These are phyloP conservation scores for Hystrix cristata DNA, from an alignment of 2,113 vertebrate genomes.

Conservation along the genomic window DNA sequence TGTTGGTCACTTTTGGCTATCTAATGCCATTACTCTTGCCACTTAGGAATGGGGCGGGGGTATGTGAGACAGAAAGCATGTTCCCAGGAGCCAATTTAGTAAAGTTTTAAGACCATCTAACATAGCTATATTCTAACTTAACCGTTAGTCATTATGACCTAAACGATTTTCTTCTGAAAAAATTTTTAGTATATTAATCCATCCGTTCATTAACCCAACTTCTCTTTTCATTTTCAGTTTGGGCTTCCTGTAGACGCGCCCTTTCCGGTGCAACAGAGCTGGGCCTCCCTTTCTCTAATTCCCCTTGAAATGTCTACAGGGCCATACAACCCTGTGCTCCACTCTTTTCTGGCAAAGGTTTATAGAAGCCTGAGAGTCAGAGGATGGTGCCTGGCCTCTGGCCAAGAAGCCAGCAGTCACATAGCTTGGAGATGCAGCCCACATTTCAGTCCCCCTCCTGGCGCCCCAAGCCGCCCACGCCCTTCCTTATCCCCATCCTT, in stretches of 20 bases:
- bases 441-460: not conserved
- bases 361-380: constrained; percentile 75
- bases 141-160: constrained; percentile 67
- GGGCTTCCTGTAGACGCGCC: constrained; percentile 94
- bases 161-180: constrained; percentile 62
- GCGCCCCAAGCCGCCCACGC: not conserved
- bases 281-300: constrained; percentile 84
- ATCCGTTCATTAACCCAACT: constrained; percentile 93
- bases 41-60: not conserved
- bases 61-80: constrained; percentile 74
- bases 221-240: constrained; percentile 98
- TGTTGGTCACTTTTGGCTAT: constrained; percentile 56
- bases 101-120: constrained; percentile 72
- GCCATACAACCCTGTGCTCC: constrained; percentile 61
- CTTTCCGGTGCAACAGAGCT: constrained; percentile 81
- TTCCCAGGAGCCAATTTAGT: constrained; percentile 67
- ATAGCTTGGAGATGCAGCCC: constrained; percentile 45
- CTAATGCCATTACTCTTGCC: constrained; percentile 75
- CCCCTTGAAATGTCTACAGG: constrained; percentile 63
- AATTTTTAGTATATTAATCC: constrained; percentile 81
- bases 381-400: constrained; percentile 77
- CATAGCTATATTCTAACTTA: constrained; percentile 67
- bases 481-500: not conserved
- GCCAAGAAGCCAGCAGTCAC: constrained; percentile 87
- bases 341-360: constrained; percentile 75